phyloP scores from a whole-genome alignment of 2,797 vertebrate species.

The Pelobates cultripes region DNA sequence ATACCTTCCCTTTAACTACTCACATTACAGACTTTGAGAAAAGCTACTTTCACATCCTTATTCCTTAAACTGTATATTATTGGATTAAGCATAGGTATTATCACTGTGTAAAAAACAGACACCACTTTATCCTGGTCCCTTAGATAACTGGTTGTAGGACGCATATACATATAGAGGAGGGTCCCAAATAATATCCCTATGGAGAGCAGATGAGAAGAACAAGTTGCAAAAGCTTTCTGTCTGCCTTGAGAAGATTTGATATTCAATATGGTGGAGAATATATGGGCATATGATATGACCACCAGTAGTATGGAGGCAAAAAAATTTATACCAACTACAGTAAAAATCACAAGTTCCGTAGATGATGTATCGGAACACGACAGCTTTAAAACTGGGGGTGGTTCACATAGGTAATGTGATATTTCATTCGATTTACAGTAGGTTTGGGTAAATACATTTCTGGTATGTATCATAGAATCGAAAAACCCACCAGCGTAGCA shows the following conservation, averaged over 20 bases:
- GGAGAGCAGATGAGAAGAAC: neutral
- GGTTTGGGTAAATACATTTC: neutral
- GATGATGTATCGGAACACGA: constrained; percentile 10
- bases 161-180: neutral
- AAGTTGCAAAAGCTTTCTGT: neutral
- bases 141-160: neutral
- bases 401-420: constrained; percentile 23
- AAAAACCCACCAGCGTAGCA: constrained; percentile 6
- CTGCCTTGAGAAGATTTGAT: neutral
- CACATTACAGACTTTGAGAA: neutral
- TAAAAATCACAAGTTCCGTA: neutral
- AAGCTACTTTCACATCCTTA: constrained; percentile 38
- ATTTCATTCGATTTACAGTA: constrained; percentile 11
- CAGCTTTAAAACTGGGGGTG: constrained; percentile 10
- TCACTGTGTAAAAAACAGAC: constrained; percentile 42
- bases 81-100: constrained; percentile 45
- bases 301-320: neutral
- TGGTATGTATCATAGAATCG: constrained; percentile 2
- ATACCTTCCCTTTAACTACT: neutral
- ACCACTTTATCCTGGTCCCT: constrained; percentile 29
- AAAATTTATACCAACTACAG: neutral
- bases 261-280: neutral
- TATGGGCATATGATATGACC: neutral
- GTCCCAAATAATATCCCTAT: constrained; percentile 9
- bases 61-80: constrained; percentile 42